Evolutionary conservation across 2,113 vertebrate genomes (phyloP), one percentile per base, ranked within the genome.

Genomic region (Scatophagus argus): DNA sequence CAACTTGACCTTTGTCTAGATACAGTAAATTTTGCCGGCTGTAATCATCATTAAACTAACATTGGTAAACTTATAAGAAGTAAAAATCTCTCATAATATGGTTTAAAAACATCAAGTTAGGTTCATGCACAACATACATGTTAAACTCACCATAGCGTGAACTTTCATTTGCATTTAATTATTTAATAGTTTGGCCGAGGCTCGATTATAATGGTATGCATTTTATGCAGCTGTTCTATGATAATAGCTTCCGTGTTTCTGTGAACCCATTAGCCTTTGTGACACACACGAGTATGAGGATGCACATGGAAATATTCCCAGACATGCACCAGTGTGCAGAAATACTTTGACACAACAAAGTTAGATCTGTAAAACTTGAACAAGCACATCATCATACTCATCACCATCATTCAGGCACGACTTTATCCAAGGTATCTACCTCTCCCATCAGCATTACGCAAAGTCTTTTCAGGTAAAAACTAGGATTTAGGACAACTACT

Each of bases 101-200:
- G n/a, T 71, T 46, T 56, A 38, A n/a, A 38, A 55, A 63, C 36
- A 61, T 52, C 4, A 23, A 31, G 63, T 56, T 5, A 2, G 32
- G 55, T 79, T 82, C 74, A 70, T 25, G 36, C 49, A 69, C 74
- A 78, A 55, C 49, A 74, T 44, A 43, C 75, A 68, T 70, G 66
- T 67, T 78, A 49, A 54, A 27, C 49, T 71, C 71, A 55, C 6
- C 36, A 59, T 23, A 27, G 70, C 32, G 2, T 86, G 74, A 81
- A 68, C 59, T 83, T 86, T 79, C 51, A 87, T 91, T 91, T 79
- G 75, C 85, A 83, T 89, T 80, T 86, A 82, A 91, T 85, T 61
- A 76, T 70, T 68, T 74, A 13, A 74, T 69, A 14, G 76, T 80
- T 85, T 81, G 46, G 80, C 68, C 41, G 6, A 64, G 72, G 60